These are phyloP conservation scores for Datnioides undecimradiatus DNA, from an alignment of 2,113 vertebrate species.

Conservation along the genomic window DNA sequence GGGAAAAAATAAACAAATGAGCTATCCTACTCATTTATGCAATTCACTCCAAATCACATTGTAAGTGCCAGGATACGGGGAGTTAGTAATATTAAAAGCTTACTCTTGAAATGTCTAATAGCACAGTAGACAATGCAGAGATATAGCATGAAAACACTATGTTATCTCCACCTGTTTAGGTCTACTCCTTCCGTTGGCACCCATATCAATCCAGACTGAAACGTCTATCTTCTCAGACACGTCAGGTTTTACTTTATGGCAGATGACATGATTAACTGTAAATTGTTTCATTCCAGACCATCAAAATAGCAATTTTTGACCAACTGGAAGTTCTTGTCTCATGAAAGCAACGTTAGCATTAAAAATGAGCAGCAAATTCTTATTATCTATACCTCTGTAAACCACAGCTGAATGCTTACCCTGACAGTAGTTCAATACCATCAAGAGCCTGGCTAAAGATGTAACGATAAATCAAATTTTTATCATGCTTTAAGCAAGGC, in stretches of 20 bases:
- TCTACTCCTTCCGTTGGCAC: slow-evolving; percentile 12
- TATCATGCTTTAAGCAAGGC: neutral
- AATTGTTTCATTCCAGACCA: neutral
- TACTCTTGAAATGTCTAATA: slow-evolving; percentile 27
- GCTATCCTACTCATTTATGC: slow-evolving; percentile 72
- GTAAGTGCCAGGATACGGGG: slow-evolving; percentile 54
- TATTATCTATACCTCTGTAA: neutral
- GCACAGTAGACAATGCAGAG: slow-evolving; percentile 17
- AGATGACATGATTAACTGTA: slow-evolving; percentile 31
- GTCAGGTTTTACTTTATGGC: neutral
- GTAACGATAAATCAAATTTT: neutral
- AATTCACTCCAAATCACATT: slow-evolving; percentile 72
- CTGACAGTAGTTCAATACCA: neutral
- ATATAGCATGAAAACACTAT: slow-evolving; percentile 1
- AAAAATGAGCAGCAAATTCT: neutral
- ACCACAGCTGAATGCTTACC: neutral
- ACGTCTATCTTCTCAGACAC: slow-evolving; percentile 27
- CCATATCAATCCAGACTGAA: neutral
- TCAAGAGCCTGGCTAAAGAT: neutral
- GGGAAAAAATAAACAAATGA: slow-evolving; percentile 71
- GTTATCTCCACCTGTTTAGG: neutral
- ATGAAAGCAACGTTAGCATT: neutral
- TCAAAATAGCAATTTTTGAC: neutral
- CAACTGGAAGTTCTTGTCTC: neutral
- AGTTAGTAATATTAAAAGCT: slow-evolving; percentile 46